Evolutionary conservation across 1,140 invertebrate genomes (phyloP).

Genomic region (Bicyclus anynana): DNA sequence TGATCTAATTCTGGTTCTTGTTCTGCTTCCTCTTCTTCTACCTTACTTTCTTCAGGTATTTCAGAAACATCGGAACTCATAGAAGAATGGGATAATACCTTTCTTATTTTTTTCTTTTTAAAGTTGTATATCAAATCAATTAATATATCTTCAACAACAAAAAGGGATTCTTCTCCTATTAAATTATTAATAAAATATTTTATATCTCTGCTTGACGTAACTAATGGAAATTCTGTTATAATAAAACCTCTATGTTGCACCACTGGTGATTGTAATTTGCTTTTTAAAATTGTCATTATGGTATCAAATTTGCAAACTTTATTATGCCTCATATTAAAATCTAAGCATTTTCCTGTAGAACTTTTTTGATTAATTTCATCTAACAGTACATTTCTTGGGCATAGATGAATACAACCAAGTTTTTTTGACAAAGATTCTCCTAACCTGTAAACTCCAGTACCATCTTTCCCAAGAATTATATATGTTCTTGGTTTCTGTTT

Average conservation of each 20-base stretch:
- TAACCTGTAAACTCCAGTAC: slow-evolving; percentile 66
- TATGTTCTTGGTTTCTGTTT: slow-evolving; percentile 74
- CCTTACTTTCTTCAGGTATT: slow-evolving; percentile 34
- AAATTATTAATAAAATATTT: slow-evolving; percentile 44
- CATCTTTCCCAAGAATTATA: slow-evolving; percentile 79
- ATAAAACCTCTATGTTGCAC: slow-evolving; percentile 79
- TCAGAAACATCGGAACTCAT: slow-evolving; percentile 29
- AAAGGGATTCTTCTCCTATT: slow-evolving; percentile 69
- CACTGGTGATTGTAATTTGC: slow-evolving; percentile 67
- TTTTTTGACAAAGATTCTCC: slow-evolving; percentile 76
- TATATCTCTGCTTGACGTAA: slow-evolving; percentile 53
- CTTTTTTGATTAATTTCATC: slow-evolving; percentile 76
- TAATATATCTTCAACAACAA: slow-evolving; percentile 61
- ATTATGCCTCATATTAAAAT: slow-evolving; percentile 75
- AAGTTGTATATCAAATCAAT: slow-evolving; percentile 46
- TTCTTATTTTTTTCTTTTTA: slow-evolving; percentile 49
- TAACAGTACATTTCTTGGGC: slow-evolving; percentile 72
- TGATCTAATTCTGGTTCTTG: slow-evolving; percentile 33
- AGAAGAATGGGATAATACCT: slow-evolving; percentile 30
- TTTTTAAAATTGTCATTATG: slow-evolving; percentile 70
- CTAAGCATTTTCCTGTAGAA: slow-evolving; percentile 71
- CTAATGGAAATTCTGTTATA: slow-evolving; percentile 78
- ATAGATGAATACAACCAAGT: slow-evolving; percentile 78
- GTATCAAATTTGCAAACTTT: slow-evolving; percentile 66
- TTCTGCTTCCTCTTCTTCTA: slow-evolving; percentile 29